Evolutionary conservation across 2,888 invertebrate species (phyloP), one percentile per base, ranked within the genome.

Genomic region (Tenthredo livida): DNA sequence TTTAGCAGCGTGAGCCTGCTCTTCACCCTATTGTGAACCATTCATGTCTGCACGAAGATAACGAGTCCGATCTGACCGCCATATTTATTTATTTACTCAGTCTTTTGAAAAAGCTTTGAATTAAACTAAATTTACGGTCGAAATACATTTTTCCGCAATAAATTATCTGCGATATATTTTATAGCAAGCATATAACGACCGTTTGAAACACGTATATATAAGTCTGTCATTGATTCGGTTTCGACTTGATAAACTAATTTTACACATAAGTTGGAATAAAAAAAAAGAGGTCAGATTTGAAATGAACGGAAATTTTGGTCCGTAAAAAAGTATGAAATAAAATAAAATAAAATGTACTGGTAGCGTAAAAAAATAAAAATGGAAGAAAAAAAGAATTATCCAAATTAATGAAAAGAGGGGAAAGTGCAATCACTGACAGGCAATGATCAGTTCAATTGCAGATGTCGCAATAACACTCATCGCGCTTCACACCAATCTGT

Each of bases 391-490:
- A 37, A 2, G 37, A 37, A 37, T 37, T 6, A 70, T n/a, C 15
- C 4, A 67, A 67, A 67, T 67, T 33, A 6, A 67, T 7, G 43
- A 21, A 73, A 73, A 73, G 25, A 21, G 25, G 43, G 43, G 43
- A 43, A 43, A 73, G 40, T 73, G 43, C 9, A n/a, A 73, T 73
- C 21, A 73, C 40, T 73, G 72, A 43, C 40, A 73, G 72, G 72
- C 72, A 73, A 43, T 73, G 72, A 43, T 73, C 33, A 33, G 15
- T 17, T n/a, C 43, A 43, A 73, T 73, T 37, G 9, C n/a, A n/a
- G n/a, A 73, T 73, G 72, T 73, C 72, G 72, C 72, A 73, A 73
- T 43, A 21, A 43, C n/a, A 73, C 5, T 25, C 67, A 33, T 33
- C 67, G 15, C 29, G 29, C 67, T 67, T 29, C 0, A 17, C 33